phyloP scores from a whole-genome alignment of 2,113 vertebrate genomes.

The cat (Felis catus) region DNA sequence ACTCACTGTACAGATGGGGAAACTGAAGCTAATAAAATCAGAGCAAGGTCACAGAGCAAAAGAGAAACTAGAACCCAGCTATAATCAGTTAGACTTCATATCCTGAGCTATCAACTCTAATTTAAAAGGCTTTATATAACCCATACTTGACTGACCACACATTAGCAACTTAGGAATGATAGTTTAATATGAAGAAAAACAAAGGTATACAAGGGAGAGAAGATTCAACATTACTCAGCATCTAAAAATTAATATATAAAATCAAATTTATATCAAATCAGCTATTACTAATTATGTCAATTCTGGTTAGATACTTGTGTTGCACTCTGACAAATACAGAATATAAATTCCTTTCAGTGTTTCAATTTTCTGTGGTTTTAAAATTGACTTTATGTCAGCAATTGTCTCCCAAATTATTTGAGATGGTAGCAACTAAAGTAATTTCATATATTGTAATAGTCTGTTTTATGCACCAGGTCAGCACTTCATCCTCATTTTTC shows the following conservation, averaged over 20 bases:
- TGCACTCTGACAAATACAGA: background rate
- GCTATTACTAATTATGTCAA: constrained; percentile 13
- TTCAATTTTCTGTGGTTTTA: constrained; percentile 50
- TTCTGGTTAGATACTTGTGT: constrained; percentile 21
- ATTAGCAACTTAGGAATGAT: background rate
- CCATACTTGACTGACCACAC: background rate
- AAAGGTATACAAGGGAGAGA: background rate
- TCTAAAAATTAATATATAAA: constrained; percentile 16
- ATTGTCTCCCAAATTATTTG: constrained; percentile 58
- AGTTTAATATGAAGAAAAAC: background rate
- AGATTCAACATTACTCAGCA: constrained; percentile 35
- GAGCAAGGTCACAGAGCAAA: background rate
- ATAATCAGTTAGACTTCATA: background rate
- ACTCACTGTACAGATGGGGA: background rate
- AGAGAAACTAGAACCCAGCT: background rate
- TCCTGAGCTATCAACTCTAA: background rate
- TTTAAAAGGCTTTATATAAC: background rate
- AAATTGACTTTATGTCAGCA: constrained; percentile 47
- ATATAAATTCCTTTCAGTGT: constrained; percentile 18
- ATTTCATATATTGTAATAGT: constrained; percentile 1
- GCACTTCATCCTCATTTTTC: constrained; percentile 38
- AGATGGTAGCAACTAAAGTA: constrained; percentile 34
- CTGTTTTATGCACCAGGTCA: constrained; percentile 31
- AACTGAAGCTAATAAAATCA: background rate
- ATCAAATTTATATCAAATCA: constrained; percentile 42